Evolutionary conservation across 2,797 vertebrate genomes (phyloP).

Genomic region (Fundulus diaphanus): DNA sequence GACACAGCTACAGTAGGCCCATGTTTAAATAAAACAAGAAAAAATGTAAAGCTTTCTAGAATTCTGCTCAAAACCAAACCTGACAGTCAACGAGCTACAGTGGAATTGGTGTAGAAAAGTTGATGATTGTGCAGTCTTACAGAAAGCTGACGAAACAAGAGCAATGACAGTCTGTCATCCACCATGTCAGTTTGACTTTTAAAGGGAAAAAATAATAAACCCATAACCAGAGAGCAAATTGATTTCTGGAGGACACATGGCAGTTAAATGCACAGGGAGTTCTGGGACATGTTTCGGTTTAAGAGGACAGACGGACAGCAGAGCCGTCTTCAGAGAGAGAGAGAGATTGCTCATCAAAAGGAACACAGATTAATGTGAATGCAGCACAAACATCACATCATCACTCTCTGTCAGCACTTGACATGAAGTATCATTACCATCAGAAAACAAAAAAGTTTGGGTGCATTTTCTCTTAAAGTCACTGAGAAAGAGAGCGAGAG

Average conservation of each 20-base stretch:
- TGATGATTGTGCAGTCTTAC: slow-evolving; percentile 31
- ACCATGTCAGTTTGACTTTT: slow-evolving; percentile 11
- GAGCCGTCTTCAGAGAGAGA: neutral
- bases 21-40: slow-evolving; percentile 1
- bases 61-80: neutral
- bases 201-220: slow-evolving; percentile 29
- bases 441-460: slow-evolving; percentile 18
- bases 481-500: neutral
- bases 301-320: slow-evolving; percentile 12
- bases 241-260: slow-evolving; percentile 18
- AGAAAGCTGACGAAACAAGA: slow-evolving; percentile 22
- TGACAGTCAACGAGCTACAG: neutral
- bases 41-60: slow-evolving; percentile 3
- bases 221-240: slow-evolving; percentile 14
- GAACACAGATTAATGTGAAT: slow-evolving; percentile 26
- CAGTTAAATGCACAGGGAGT: neutral
- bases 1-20: neutral
- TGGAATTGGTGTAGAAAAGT: slow-evolving; percentile 4
- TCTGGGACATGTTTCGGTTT: slow-evolving; percentile 18
- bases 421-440: slow-evolving; percentile 21
- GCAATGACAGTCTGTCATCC: slow-evolving; percentile 22
- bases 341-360: neutral
- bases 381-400: slow-evolving; percentile 26
- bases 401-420: neutral
- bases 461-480: neutral